A percentile compares a stretch with the other conserved stretches of the same genome.
phyloP scores from a whole-genome alignment of 2,888 invertebrate species.

The Endomychus coccineus region DNA sequence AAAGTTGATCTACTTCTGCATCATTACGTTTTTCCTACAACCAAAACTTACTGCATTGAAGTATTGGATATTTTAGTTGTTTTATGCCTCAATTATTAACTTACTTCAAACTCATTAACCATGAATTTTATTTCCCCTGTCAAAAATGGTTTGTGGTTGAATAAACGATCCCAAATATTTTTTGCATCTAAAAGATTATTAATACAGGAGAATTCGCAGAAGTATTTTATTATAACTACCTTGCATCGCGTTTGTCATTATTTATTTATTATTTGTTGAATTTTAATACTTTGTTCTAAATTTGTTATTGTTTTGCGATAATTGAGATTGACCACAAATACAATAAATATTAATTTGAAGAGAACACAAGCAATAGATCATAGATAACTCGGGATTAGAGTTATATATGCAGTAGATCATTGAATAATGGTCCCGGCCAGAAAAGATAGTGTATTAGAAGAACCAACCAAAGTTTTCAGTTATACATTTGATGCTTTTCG shows the following conservation, averaged over 20 bases:
- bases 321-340: too few species aligned
- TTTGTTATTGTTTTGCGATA: background rate
- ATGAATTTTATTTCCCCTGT: slow-evolving; percentile 80
- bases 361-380: too few species aligned
- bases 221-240: slow-evolving; percentile 30
- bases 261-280: slow-evolving; percentile 7
- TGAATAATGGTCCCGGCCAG: too few species aligned
- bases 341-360: too few species aligned
- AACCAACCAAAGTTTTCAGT: too few species aligned
- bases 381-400: too few species aligned
- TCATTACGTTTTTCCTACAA: slow-evolving; percentile 68
- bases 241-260: slow-evolving; percentile 38
- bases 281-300: background rate
- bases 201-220: slow-evolving; percentile 12
- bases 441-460: too few species aligned
- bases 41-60: slow-evolving; percentile 16
- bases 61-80: too few species aligned
- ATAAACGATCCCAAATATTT: slow-evolving; percentile 75
- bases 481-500: too few species aligned
- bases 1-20: slow-evolving; percentile 70
- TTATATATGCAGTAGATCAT: too few species aligned
- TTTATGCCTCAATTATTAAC: slow-evolving; percentile 24
- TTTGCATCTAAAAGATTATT: slow-evolving; percentile 58
- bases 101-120: slow-evolving; percentile 79
- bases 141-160: slow-evolving; percentile 80